Evolutionary conservation across 2,888 invertebrate genomes (phyloP).

Genomic region (Napeogenes sylphis): DNA sequence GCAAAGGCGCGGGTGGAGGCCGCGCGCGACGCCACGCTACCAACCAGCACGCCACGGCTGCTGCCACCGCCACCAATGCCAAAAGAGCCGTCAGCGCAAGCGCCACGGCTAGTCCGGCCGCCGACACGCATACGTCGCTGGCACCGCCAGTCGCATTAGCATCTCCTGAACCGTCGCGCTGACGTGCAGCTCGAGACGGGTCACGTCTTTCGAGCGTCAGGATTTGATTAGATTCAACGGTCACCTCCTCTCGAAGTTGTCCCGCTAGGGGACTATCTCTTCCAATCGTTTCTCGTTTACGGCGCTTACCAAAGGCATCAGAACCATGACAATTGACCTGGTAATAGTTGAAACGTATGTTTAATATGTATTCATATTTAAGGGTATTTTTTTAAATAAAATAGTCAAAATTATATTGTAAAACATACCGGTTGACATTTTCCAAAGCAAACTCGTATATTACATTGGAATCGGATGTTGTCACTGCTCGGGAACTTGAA

Average conservation of each 20-base stretch:
- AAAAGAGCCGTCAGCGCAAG: slow-evolving; percentile 93
- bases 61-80: slow-evolving; percentile 94
- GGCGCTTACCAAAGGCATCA: slow-evolving; percentile 92
- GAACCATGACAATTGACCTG: slow-evolving; percentile 94
- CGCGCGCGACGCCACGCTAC: slow-evolving; percentile 94
- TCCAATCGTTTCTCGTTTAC: slow-evolving; percentile 79
- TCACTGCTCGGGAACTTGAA: slow-evolving; percentile 97
- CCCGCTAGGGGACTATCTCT: slow-evolving; percentile 82
- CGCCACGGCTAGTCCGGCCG: slow-evolving; percentile 94
- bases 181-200: slow-evolving; percentile 84
- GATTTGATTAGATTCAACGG: slow-evolving; percentile 94
- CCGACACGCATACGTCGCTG: slow-evolving; percentile 93
- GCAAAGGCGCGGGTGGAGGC: slow-evolving; percentile 91
- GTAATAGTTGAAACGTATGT: neutral
- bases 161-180: slow-evolving; percentile 87
- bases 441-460: slow-evolving; percentile 95
- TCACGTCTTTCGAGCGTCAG: slow-evolving; percentile 92
- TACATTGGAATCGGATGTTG: slow-evolving; percentile 96
- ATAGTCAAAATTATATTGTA: neutral
- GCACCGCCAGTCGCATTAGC: slow-evolving; percentile 82
- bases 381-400: neutral
- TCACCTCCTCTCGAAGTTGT: slow-evolving; percentile 93
- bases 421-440: slow-evolving; percentile 92
- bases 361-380: neutral
- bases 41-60: slow-evolving; percentile 96